phyloP scores from a whole-genome alignment of 2,888 invertebrate species.

The Eilema sororculum region DNA sequence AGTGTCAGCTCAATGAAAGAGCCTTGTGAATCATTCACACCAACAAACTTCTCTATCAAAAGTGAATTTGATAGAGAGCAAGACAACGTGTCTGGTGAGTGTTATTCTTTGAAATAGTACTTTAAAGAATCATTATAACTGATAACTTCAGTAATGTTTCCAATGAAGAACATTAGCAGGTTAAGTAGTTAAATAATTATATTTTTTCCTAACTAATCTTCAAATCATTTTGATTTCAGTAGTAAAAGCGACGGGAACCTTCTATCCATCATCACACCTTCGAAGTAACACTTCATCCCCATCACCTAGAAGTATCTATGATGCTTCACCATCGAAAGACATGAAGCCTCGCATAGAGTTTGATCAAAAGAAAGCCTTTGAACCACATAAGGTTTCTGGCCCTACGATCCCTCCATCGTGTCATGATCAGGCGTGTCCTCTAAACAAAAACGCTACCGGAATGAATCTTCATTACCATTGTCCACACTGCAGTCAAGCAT shows the following conservation, averaged over 20 bases:
- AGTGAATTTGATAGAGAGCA: constrained; percentile 83
- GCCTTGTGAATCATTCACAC: constrained; percentile 68
- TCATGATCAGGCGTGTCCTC: constrained; percentile 84
- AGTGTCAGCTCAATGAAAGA: constrained; percentile 77
- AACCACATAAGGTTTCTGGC: constrained; percentile 71
- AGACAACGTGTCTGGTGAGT: constrained; percentile 84
- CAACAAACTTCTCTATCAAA: constrained; percentile 82
- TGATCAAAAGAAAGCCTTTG: constrained; percentile 73
- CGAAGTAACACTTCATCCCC: constrained; percentile 86
- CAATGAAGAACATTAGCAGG: not conserved
- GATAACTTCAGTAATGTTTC: not conserved
- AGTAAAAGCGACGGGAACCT: constrained; percentile 97
- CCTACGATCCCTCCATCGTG: constrained; percentile 87
- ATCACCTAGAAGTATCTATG: constrained; percentile 85
- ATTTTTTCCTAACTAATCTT: constrained; percentile 33
- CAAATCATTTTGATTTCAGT: constrained; percentile 88
- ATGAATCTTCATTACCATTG: constrained; percentile 84
- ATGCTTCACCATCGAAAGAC: constrained; percentile 85
- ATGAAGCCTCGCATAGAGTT: constrained; percentile 75
- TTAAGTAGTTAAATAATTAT: not conserved
- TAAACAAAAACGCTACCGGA: constrained; percentile 80
- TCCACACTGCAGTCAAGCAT: constrained; percentile 81
- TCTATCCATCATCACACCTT: constrained; percentile 92
- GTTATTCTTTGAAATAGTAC: constrained; percentile 51
- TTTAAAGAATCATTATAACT: not conserved